Conservation (phyloP, 2,888 invertebrate species). For the Sylvicola cinctus region DNA sequence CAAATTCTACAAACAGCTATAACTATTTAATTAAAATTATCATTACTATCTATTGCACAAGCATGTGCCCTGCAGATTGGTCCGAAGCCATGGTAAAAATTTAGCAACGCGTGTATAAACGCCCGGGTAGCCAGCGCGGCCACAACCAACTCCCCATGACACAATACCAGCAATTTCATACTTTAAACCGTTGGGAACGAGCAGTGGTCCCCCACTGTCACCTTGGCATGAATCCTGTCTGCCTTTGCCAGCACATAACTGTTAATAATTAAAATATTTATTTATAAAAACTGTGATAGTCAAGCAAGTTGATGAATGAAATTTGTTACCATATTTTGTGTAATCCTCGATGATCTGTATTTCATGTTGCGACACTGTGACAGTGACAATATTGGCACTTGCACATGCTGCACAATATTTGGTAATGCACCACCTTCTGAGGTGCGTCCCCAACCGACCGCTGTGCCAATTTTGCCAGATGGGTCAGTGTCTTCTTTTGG, state of each 20-base stretch:
- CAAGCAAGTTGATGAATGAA: not conserved
- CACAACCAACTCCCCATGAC: constrained; percentile 57
- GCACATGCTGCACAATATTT: constrained; percentile 60
- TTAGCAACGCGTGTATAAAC: constrained; percentile 29
- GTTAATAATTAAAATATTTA: constrained; percentile 7
- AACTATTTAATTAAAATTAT: not conserved
- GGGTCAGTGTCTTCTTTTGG: constrained; percentile 33
- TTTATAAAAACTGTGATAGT: constrained; percentile 2
- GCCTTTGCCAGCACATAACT: constrained; percentile 62
- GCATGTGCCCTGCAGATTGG: constrained; percentile 54
- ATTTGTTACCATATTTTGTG: constrained; percentile 44
- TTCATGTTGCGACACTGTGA: constrained; percentile 64
- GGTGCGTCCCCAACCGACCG: constrained; percentile 73
- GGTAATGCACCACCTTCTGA: constrained; percentile 65
- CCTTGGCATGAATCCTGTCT: constrained; percentile 75
- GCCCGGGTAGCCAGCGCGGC: constrained; percentile 29
- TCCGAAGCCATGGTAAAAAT: constrained; percentile 45
- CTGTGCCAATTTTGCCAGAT: constrained; percentile 41
- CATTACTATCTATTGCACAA: constrained; percentile 29
- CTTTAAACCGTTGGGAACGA: constrained; percentile 53
- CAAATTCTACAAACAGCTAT: not conserved
- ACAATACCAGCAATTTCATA: constrained; percentile 72
- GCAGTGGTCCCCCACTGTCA: constrained; percentile 67
- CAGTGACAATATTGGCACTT: constrained; percentile 62
- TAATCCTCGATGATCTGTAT: constrained; percentile 63